Evolutionary conservation across 2,113 vertebrate genomes (phyloP), one percentile per base, ranked within the genome.

Genomic region (Platichthys flesus): DNA sequence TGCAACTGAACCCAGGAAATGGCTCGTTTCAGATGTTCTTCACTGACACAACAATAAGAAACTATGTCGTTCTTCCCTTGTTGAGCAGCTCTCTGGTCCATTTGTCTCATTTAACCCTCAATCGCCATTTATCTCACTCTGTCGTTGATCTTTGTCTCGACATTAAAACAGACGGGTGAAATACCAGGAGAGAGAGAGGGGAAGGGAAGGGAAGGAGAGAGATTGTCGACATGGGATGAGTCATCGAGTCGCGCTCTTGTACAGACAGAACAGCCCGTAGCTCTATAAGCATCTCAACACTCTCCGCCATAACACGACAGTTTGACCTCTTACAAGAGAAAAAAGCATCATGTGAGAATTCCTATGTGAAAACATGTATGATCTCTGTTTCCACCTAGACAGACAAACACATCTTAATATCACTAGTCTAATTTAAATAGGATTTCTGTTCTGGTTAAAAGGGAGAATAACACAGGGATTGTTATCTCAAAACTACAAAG

Each of bases 171-270:
- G 40, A 37, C 18, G 35, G 18, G 60, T 14, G 35, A 37, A 23
- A 75, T 7, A 49, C 42, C 45, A 47, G 45, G 47, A 51, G 47
- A 24, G 24, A 24, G 5, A 49, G 47, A 51, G 5, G 15, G 4
- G 45, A 12, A 40, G 5, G 73, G 2, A 52, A 18, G 47, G 26
- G 9, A 14, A 55, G 16, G 12, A 42, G 49, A 56, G 24, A 31
- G 28, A 42, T 31, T 86, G 72, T 81, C 83, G 84, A 85, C 65
- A 82, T 4, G n/a, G 78, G 37, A 62, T 90, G 86, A 91, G 77
- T 91, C 88, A 90, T 78, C 71, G 28, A 64, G 3, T 40, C 37
- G 45, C 68, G 69, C 63, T 85, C 85, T 63, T 85, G 86, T 88
- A 74, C 76, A 85, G 80, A 83, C 90, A 90, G 60, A 87, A 58